A percentile compares a stretch with the other conserved stretches of the same genome.
phyloP scores from a whole-genome alignment of 1,140 invertebrate species.

The Psix sp. region DNA sequence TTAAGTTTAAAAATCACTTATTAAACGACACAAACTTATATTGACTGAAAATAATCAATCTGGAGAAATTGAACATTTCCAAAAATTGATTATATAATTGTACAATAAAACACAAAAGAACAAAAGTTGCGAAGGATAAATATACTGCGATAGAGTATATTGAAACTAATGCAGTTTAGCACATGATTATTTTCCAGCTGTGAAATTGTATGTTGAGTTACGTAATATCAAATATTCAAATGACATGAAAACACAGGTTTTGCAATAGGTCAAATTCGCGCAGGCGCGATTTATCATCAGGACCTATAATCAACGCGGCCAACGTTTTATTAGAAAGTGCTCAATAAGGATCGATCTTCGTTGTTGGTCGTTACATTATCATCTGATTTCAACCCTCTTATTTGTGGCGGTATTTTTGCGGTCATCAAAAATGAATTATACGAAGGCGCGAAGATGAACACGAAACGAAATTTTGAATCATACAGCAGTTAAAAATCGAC shows the following conservation, averaged over 20 bases:
- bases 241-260: conserved; percentile 35
- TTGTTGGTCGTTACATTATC: conserved; percentile 41
- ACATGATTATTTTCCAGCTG: not conserved
- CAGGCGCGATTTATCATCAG: conserved; percentile 53
- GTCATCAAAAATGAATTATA: conserved; percentile 50
- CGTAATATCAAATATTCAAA: conserved; percentile 38
- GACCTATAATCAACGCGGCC: conserved; percentile 43
- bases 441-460: conserved; percentile 27
- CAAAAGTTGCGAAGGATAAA: no score
- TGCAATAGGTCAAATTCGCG: conserved; percentile 44
- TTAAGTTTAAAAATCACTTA: no score
- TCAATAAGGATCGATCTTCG: conserved; percentile 42
- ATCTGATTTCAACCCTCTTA: conserved; percentile 37
- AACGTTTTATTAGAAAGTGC: conserved; percentile 45
- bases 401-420: conserved; percentile 41
- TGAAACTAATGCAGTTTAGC: not conserved
- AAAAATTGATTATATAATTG: no score
- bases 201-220: conserved; percentile 28
- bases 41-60: no score
- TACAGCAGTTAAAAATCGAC: conserved; percentile 27
- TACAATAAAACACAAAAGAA: no score
- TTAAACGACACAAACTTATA: no score
- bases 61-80: no score
- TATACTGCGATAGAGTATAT: no score
- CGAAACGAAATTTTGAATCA: conserved; percentile 43